Conservation (phyloP, 2,113 vertebrate genomes). For the Zeus faber region DNA sequence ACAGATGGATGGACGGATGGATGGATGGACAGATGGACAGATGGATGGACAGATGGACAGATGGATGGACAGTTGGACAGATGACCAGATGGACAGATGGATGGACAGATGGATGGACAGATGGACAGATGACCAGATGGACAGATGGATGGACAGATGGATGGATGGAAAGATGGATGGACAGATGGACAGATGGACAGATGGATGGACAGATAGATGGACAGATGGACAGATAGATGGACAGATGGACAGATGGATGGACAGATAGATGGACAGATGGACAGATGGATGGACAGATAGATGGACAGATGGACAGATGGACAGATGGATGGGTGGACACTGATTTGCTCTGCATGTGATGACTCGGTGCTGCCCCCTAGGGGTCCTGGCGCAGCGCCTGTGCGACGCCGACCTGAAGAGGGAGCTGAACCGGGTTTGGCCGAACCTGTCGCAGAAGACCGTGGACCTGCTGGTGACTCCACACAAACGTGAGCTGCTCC, state of each 20-base stretch:
- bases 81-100: too few relatives aligned
- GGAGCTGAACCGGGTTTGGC: constrained; percentile 90
- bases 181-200: too few relatives aligned
- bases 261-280: too few relatives aligned
- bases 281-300: neutral
- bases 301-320: neutral
- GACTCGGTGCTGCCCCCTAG: constrained; percentile 56
- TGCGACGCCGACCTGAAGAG: constrained; percentile 88
- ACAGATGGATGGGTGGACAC: neutral
- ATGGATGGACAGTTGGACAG: too few relatives aligned
- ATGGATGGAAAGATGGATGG: too few relatives aligned
- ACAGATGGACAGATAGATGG: too few relatives aligned
- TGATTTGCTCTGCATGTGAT: constrained; percentile 8
- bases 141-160: too few relatives aligned
- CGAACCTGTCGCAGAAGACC: constrained; percentile 89
- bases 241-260: too few relatives aligned
- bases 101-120: neutral
- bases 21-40: too few relatives aligned
- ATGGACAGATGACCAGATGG: neutral
- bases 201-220: too few relatives aligned
- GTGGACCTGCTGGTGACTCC: constrained; percentile 93
- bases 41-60: too few relatives aligned
- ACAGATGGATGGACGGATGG: too few relatives aligned
- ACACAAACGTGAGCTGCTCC: constrained; percentile 82
- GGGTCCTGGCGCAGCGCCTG: constrained; percentile 86